A percentile compares a stretch with the other conserved stretches of the same genome.
phyloP scores from a whole-genome alignment of 1,140 invertebrate genomes.

The Diachasmimorpha longicaudata region DNA sequence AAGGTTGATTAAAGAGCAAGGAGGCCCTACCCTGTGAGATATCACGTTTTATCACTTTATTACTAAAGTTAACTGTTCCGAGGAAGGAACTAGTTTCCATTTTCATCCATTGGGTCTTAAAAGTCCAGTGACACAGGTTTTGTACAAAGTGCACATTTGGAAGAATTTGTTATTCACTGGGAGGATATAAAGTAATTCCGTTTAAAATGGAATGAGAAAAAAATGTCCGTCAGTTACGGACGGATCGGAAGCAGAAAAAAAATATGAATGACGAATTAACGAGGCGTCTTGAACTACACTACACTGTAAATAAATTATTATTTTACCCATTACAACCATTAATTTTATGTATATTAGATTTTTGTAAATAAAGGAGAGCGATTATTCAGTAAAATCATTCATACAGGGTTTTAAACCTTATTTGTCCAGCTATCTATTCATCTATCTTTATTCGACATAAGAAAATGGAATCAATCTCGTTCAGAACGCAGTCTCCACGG shows the following conservation, averaged over 20 bases:
- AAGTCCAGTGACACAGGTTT: too few relatives aligned
- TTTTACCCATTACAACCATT: constrained; percentile 21
- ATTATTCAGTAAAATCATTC: neutral
- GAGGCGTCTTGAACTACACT: constrained; percentile 33
- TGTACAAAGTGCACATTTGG: too few relatives aligned
- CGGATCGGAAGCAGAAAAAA: neutral
- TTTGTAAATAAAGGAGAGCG: constrained; percentile 36
- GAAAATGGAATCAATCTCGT: neutral
- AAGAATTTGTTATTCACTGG: too few relatives aligned
- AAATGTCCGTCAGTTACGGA: neutral
- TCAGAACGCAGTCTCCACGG: constrained; percentile 1
- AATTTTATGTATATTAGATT: constrained; percentile 26
- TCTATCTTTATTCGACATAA: neutral
- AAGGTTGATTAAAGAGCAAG: too few relatives aligned
- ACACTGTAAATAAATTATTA: constrained; percentile 48
- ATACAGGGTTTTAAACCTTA: neutral
- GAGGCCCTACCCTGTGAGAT: too few relatives aligned
- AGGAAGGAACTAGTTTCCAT: too few relatives aligned
- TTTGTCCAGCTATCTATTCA: neutral
- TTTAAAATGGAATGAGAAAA: too few relatives aligned
- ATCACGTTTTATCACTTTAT: too few relatives aligned
- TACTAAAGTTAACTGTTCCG: too few relatives aligned
- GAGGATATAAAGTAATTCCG: too few relatives aligned
- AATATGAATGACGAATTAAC: neutral
- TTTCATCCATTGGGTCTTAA: too few relatives aligned